Evolutionary conservation across 2,113 vertebrate species (phyloP).

Genomic region (Corynorhinus townsendii): DNA sequence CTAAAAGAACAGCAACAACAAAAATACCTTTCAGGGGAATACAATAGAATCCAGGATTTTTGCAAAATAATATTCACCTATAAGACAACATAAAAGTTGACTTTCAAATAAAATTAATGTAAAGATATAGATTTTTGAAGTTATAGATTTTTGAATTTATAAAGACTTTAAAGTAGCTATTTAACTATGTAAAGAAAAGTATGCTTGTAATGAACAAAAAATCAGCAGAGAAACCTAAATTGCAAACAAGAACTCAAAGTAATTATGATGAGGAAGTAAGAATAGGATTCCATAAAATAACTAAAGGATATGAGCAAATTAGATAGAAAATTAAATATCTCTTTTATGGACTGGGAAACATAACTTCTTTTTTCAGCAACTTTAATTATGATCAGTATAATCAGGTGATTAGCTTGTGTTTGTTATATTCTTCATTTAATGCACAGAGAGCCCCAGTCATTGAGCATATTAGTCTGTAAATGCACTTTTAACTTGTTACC

Average conservation of each 20-base stretch:
- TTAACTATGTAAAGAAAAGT: neutral
- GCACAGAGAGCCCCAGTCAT: neutral
- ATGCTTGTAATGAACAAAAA: neutral
- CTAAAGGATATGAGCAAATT: neutral
- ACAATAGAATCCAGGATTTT: neutral
- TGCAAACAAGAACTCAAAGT: neutral
- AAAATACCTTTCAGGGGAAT: neutral
- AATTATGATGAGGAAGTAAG: neutral
- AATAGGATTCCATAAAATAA: neutral
- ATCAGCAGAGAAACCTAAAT: neutral
- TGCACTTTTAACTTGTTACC: neutral
- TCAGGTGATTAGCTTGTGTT: neutral
- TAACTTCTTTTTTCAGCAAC: neutral
- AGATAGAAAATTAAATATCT: neutral
- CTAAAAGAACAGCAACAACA: neutral
- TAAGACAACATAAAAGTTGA: neutral
- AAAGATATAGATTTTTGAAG: neutral
- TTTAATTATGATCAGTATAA: neutral
- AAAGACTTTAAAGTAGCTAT: neutral
- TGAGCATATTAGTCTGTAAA: neutral
- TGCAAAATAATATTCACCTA: neutral
- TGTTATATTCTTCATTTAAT: neutral
- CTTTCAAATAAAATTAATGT: neutral
- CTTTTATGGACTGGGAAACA: neutral
- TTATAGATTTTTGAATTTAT: neutral